A percentile compares a stretch with the other conserved stretches of the same genome.
phyloP scores from a whole-genome alignment of 2,888 invertebrate genomes.

The Meiosimyza decipiens region DNA sequence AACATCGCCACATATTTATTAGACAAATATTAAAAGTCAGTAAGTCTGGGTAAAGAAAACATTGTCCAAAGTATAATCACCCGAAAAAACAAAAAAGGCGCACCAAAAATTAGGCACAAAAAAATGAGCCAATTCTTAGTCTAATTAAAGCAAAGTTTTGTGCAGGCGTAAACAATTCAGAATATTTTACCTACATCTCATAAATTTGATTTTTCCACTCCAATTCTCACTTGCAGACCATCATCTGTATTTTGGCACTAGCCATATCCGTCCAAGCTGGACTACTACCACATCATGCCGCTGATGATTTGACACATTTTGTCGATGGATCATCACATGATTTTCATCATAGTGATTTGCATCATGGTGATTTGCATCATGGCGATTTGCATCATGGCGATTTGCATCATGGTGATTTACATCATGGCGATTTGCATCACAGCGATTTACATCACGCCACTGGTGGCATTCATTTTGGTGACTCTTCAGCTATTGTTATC shows the following conservation, averaged over 20 bases:
- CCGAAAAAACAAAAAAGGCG: too few relatives aligned
- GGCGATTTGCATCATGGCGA: slow-evolving; percentile 46
- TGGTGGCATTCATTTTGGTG: slow-evolving; percentile 59
- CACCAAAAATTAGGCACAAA: too few relatives aligned
- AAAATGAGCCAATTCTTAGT: too few relatives aligned
- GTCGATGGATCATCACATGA: slow-evolving; percentile 43
- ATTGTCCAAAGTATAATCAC: too few relatives aligned
- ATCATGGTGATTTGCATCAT: too few relatives aligned
- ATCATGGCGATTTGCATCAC: slow-evolving; percentile 41
- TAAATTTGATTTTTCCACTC: neutral
- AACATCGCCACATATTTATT: too few relatives aligned
- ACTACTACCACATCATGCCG: slow-evolving; percentile 57
- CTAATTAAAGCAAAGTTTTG: neutral
- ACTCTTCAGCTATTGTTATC: slow-evolving; percentile 59
- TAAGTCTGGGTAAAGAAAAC: too few relatives aligned
- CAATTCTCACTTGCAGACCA: slow-evolving; percentile 46
- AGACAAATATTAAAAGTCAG: too few relatives aligned
- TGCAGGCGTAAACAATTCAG: neutral
- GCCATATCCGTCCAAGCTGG: slow-evolving; percentile 57
- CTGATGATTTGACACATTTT: slow-evolving; percentile 51
- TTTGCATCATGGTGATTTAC: slow-evolving; percentile 46
- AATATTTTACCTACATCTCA: neutral
- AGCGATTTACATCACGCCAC: slow-evolving; percentile 48
- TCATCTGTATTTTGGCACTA: slow-evolving; percentile 61
- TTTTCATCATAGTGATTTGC: too few relatives aligned